Conservation (phyloP, 2,888 invertebrate species). For the Macropis europaea region DNA sequence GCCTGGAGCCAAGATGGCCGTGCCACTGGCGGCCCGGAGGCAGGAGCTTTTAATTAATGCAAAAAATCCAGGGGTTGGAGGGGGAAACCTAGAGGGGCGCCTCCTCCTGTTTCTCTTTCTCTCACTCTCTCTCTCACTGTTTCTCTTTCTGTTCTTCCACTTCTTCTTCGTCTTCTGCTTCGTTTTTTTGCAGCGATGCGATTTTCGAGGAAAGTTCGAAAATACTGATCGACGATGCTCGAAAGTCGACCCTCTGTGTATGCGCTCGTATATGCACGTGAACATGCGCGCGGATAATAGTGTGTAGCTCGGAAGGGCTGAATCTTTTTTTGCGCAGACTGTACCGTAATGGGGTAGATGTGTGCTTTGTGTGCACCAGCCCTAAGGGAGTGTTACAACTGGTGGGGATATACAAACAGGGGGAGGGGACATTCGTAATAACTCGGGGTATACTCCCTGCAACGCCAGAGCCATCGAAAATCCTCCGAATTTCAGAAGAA, state of each 20-base stretch:
- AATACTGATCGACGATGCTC: conserved; percentile 33
- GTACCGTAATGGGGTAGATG: conserved; percentile 72
- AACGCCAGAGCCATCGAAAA: neutral
- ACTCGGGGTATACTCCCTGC: conserved; percentile 55
- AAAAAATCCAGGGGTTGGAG: conserved; percentile 66
- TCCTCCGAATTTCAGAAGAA: neutral
- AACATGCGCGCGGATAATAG: conserved; percentile 26
- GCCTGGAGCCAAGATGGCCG: conserved; percentile 79
- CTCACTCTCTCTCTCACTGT: conserved; percentile 4
- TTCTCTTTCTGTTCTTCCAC: no score
- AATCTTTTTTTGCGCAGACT: conserved; percentile 58
- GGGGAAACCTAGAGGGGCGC: conserved; percentile 36
- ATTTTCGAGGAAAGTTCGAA: conserved; percentile 36
- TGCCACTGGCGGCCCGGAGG: conserved; percentile 72
- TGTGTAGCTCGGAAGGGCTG: conserved; percentile 33
- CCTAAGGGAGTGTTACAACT: conserved; percentile 64
- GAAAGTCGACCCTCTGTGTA: neutral
- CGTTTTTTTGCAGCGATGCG: conserved; percentile 18
- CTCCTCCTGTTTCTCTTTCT: conserved; percentile 46
- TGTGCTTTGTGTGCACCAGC: conserved; percentile 69
- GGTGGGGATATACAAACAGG: conserved; percentile 68
- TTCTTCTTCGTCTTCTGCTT: no score
- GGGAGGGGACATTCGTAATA: conserved; percentile 70
- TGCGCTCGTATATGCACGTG: neutral
- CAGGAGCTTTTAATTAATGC: conserved; percentile 78